Percentiles rank a stretch among this genome's conserved stretches.
phyloP scores from a whole-genome alignment of 2,113 vertebrate species.

The Crotalus helleri region DNA sequence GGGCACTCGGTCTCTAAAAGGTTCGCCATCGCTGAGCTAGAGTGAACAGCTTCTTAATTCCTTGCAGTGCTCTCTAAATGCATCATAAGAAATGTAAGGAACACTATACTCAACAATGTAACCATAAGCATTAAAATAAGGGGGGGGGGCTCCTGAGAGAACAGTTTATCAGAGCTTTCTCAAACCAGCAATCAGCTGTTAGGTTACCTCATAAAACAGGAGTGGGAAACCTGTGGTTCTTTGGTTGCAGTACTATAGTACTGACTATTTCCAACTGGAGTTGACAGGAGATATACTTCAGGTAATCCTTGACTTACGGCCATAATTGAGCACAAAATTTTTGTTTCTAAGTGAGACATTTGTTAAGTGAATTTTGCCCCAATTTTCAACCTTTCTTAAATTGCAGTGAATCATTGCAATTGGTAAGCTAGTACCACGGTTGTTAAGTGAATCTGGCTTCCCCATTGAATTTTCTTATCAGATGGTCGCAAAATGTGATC shows the following conservation, averaged over 20 bases:
- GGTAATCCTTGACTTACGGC: background rate
- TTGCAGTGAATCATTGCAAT: background rate
- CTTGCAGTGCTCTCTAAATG: background rate
- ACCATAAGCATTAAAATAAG: background rate
- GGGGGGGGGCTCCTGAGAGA: background rate
- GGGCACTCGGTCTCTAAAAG: no score
- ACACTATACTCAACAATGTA: background rate
- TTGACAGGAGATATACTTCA: background rate
- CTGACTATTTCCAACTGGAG: background rate
- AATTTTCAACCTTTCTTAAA: background rate
- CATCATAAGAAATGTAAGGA: background rate
- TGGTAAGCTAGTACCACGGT: background rate
- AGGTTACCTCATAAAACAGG: background rate
- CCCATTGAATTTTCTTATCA: background rate
- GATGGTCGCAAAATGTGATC: background rate
- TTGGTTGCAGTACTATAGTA: background rate
- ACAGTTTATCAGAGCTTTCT: background rate
- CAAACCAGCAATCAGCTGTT: background rate
- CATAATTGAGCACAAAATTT: background rate
- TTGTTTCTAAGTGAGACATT: background rate
- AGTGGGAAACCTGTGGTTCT: background rate
- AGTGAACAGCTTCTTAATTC: background rate
- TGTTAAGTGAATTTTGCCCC: background rate
- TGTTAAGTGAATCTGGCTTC: background rate
- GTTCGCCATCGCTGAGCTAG: background rate